phyloP scores from a whole-genome alignment of 2,113 vertebrate species.

The Myodes glareolus region DNA sequence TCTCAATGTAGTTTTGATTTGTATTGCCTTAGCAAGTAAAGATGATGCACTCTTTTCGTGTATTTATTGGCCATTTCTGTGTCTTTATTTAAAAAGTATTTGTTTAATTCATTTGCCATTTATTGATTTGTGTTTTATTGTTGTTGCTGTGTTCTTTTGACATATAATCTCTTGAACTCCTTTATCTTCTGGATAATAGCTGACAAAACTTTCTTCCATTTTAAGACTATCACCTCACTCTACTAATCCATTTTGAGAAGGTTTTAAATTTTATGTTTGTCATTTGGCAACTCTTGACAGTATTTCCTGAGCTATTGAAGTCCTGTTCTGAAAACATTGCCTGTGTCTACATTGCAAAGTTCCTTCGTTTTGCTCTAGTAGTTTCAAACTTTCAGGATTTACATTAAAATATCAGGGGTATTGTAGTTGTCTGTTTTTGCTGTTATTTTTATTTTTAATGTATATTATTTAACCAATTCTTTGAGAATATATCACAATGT shows the following conservation, averaged over 20 bases:
- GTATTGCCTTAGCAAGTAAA: neutral
- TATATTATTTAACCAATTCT: neutral
- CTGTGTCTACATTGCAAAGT: neutral
- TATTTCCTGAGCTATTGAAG: neutral
- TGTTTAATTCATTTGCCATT: neutral
- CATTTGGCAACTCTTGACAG: neutral
- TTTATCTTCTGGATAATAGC: neutral
- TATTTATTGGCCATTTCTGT: neutral
- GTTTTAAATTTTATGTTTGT: neutral
- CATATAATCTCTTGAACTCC: neutral
- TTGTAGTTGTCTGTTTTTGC: neutral
- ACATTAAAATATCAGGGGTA: neutral
- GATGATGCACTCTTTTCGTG: neutral
- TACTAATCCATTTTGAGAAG: neutral
- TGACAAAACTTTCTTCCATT: neutral
- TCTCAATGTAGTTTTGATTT: neutral
- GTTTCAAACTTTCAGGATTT: neutral
- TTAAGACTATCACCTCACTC: neutral
- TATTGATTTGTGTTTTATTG: neutral
- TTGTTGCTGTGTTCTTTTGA: no score
- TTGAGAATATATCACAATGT: neutral
- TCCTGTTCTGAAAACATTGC: neutral
- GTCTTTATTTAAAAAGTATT: neutral
- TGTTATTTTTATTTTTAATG: neutral
- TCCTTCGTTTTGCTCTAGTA: neutral